A percentile compares a stretch with the other conserved stretches of the same genome.
These are phyloP conservation scores for Acyrthosiphon pisum DNA, from an alignment of 1,140 invertebrate species.

Conservation along the genomic window DNA sequence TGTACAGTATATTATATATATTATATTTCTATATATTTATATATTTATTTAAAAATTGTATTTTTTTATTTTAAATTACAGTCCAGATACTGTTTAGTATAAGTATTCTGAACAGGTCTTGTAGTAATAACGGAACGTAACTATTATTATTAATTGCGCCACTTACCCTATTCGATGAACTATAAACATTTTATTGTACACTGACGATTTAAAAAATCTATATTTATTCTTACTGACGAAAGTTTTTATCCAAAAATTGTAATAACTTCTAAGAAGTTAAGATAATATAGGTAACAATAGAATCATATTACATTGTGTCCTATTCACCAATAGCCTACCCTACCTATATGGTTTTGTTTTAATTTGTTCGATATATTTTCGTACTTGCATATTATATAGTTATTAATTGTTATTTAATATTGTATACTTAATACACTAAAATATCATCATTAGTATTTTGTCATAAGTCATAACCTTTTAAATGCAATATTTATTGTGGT, in stretches of 20 bases:
- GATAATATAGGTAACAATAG: background rate
- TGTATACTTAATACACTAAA: background rate
- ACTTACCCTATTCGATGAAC: constrained; percentile 18
- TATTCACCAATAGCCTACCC: too few relatives aligned
- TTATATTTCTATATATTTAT: background rate
- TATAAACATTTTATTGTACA: background rate
- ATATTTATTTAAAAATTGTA: background rate
- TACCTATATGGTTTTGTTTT: background rate
- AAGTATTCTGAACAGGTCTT: background rate
- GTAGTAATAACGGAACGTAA: background rate
- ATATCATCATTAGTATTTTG: background rate
- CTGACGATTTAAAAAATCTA: background rate
- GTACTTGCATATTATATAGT: background rate
- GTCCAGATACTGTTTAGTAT: background rate
- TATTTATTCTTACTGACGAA: background rate
- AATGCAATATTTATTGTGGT: background rate
- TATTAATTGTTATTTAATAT: too few relatives aligned
- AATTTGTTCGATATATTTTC: background rate
- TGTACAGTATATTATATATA: background rate
- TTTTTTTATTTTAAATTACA: background rate
- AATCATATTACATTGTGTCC: background rate
- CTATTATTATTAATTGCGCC: constrained; percentile 27
- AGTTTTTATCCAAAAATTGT: background rate
- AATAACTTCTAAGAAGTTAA: background rate
- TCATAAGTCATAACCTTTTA: background rate